These are phyloP conservation scores for Zaprionus camerounensis DNA, from an alignment of 1,140 invertebrate genomes.

Conservation along the genomic window DNA sequence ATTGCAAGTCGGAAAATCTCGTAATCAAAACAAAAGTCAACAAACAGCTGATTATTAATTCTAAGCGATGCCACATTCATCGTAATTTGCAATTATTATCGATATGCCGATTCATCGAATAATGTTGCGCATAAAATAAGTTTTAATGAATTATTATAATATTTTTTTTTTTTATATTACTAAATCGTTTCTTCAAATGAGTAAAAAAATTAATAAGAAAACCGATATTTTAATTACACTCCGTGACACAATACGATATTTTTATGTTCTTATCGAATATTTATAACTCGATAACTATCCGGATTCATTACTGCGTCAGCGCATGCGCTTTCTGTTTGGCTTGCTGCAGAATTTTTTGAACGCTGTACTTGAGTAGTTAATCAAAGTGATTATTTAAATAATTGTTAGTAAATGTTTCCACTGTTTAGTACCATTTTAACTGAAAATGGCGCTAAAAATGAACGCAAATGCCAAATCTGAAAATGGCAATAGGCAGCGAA, in stretches of 20 bases:
- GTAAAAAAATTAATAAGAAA: neutral
- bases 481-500: constrained; percentile 15
- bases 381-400: constrained; percentile 35
- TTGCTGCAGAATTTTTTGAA: constrained; percentile 58
- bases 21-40: constrained; percentile 66
- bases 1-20: constrained; percentile 57
- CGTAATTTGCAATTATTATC: neutral
- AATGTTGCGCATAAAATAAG: no score
- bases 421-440: constrained; percentile 14
- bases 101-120: no score
- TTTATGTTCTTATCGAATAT: neutral
- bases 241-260: neutral
- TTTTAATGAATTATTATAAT: neutral
- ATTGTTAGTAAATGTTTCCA: constrained; percentile 36
- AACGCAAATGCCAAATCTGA: constrained; percentile 58
- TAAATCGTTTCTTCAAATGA: neutral
- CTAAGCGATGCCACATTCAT: neutral
- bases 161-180: no score
- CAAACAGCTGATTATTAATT: constrained; percentile 48
- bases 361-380: constrained; percentile 54
- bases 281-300: neutral
- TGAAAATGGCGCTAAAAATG: constrained; percentile 54
- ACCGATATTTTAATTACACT: neutral
- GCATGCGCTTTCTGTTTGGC: constrained; percentile 47
- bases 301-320: constrained; percentile 24